Conservation (phyloP, 2,888 invertebrate genomes). For the Prenolepis imparis region DNA sequence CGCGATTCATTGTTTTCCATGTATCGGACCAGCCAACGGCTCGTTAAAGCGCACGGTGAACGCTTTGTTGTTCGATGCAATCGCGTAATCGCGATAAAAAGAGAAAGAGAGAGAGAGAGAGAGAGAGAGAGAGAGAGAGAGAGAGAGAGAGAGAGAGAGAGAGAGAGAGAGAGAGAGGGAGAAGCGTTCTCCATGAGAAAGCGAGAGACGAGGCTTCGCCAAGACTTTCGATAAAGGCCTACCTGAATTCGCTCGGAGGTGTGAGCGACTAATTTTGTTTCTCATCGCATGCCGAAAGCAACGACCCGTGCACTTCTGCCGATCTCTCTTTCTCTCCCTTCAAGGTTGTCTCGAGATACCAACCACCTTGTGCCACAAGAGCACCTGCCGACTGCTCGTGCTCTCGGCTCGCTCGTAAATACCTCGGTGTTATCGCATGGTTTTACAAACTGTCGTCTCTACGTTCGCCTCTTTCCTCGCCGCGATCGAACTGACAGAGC, state of each 20-base stretch:
- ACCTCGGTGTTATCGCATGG: conserved; percentile 66
- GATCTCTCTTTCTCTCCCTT: conserved; percentile 58
- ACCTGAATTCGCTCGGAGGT: conserved; percentile 58
- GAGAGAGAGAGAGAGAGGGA: neutral
- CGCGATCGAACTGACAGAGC: conserved; percentile 1
- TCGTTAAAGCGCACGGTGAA: conserved; percentile 8
- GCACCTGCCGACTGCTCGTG: conserved; percentile 76
- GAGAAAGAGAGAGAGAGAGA: neutral
- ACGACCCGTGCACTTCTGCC: conserved; percentile 77
- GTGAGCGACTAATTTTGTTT: conserved; percentile 74
- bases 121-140: too few relatives aligned
- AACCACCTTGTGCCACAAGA: conserved; percentile 78
- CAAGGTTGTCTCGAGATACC: conserved; percentile 80
- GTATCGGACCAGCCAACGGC: neutral
- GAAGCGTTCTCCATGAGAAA: conserved; percentile 6
- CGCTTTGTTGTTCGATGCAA: neutral
- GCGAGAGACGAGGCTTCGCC: conserved; percentile 19
- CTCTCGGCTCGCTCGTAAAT: conserved; percentile 72
- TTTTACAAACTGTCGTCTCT: conserved; percentile 56
- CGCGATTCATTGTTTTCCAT: conserved; percentile 52
- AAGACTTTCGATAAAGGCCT: conserved; percentile 38
- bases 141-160: too few relatives aligned
- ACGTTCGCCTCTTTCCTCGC: conserved; percentile 32
- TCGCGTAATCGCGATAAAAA: conserved; percentile 26
- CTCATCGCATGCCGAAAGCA: conserved; percentile 77